phyloP scores from a whole-genome alignment of 1,140 invertebrate species.

The Hyles euphorbiae region DNA sequence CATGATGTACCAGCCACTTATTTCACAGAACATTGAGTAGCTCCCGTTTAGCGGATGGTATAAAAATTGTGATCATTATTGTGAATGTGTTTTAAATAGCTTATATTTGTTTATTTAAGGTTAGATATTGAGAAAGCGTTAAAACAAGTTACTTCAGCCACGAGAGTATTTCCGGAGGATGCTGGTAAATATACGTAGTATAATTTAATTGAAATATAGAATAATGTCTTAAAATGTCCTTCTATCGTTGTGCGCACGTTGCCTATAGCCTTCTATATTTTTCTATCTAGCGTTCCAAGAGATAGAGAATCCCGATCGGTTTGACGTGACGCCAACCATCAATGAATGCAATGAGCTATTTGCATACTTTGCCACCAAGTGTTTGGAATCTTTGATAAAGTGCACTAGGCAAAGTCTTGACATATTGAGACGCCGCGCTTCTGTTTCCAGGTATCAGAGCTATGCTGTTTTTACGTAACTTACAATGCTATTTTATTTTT shows the following conservation, averaged over 20 bases:
- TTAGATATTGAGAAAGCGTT: conserved; percentile 77
- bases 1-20: too few species aligned
- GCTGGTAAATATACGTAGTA: conserved; percentile 60
- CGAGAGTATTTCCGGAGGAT: conserved; percentile 75
- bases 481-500: too few species aligned
- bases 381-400: conserved; percentile 81
- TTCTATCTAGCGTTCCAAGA: conserved; percentile 74
- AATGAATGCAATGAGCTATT: conserved; percentile 85
- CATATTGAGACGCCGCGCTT: conserved; percentile 78
- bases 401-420: conserved; percentile 82
- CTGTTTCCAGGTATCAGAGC: conserved; percentile 68
- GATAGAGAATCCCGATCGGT: conserved; percentile 76
- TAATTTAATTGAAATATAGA: too few species aligned
- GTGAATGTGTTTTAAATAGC: background rate
- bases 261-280: conserved; percentile 1
- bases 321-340: conserved; percentile 78
- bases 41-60: too few species aligned
- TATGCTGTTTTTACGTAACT: background rate
- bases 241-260: background rate
- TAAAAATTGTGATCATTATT: background rate
- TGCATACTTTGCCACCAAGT: conserved; percentile 83
- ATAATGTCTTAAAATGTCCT: background rate
- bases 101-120: conserved; percentile 30
- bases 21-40: too few species aligned
- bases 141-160: conserved; percentile 75